A percentile compares a stretch with the other conserved stretches of the same genome.
Conservation (phyloP, 2,113 vertebrate genomes). For the Vidua macroura region DNA sequence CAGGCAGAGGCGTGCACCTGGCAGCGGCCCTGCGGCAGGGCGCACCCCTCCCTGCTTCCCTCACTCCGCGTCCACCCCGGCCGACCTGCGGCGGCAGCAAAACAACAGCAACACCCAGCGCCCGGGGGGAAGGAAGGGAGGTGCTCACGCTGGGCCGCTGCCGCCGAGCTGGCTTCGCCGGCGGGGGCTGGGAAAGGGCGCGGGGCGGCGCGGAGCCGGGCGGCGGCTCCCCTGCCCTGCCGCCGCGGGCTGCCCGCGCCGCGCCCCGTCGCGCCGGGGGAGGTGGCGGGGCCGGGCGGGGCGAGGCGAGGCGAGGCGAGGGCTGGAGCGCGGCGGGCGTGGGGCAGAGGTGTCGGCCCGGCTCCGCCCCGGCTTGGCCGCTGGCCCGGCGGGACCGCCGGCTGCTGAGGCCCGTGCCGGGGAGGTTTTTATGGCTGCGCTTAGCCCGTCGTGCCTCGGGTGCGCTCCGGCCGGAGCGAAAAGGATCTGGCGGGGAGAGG, state of each 20-base stretch:
- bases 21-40: background rate
- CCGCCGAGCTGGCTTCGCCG: slow-evolving; percentile 21
- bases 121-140: slow-evolving; percentile 75
- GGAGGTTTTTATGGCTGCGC: background rate
- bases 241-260: background rate
- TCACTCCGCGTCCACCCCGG: slow-evolving; percentile 10
- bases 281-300: background rate
- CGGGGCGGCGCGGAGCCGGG: background rate
- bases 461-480: background rate
- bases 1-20: slow-evolving; percentile 61
- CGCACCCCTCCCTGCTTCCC: background rate
- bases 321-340: background rate
- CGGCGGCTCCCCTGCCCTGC: background rate
- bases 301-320: background rate
- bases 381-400: background rate
- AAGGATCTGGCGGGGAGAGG: background rate
- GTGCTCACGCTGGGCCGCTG: slow-evolving; percentile 31
- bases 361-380: background rate
- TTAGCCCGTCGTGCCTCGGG: background rate
- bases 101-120: slow-evolving; percentile 39
- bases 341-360: background rate
- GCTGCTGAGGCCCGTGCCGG: background rate
- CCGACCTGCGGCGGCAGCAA: slow-evolving; percentile 32
- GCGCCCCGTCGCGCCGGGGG: background rate
- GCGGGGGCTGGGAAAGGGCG: slow-evolving; percentile 19